Base-by-base conservation (phyloP, 1,140 invertebrate species). In the Drosophila subobscura region DNA sequence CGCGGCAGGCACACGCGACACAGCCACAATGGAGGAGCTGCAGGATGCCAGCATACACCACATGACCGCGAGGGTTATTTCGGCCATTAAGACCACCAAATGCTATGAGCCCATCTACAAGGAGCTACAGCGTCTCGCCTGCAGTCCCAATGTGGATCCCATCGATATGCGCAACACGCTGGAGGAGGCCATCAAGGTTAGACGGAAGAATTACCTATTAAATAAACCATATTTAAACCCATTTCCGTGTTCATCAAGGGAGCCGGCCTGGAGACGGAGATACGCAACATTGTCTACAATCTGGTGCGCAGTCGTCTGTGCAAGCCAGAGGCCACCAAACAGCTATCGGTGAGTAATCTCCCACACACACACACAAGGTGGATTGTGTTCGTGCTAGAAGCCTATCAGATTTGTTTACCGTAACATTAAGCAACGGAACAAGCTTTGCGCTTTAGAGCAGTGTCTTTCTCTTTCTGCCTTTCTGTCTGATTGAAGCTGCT, bases 241-340 rank as follows among this genome's bases (percentile, higher is more conserved):
- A 20, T 20, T 20, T 20, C 16, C 1, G 16, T 20, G 16, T 20
- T 20, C 14, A 94, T 97, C 89, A 96, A 95, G 92, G 93, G 93
- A 57, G 95, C 94, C 66, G 96, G 95, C 37, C 92, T 97, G 59
- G 96, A 97, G 90, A 96, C 94, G 8, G 95, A 96, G 88, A 93
- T 97, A 42, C 93, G 95, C 72, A 97, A 97, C 77, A 96, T 96
- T 23, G 95, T 97, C 20, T 97, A 95, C 91, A 95, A 97, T 86
- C 96, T 96, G 94, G 92, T 95, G 14, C 93, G 95, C 33, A 90
- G 70, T 59, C 68, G 80, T 51, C 25, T 77, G 1, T 47, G 71
- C 40, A 78, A 64, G 7, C 25, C 71, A n/a, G 79, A 90, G 51
- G 2, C 47, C 1, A 27, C n/a, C n/a, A 74, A 68, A 12, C 81